These are phyloP conservation scores for Leptinotarsa lineolata DNA, from an alignment of 1,140 invertebrate species.

Conservation along the genomic window DNA sequence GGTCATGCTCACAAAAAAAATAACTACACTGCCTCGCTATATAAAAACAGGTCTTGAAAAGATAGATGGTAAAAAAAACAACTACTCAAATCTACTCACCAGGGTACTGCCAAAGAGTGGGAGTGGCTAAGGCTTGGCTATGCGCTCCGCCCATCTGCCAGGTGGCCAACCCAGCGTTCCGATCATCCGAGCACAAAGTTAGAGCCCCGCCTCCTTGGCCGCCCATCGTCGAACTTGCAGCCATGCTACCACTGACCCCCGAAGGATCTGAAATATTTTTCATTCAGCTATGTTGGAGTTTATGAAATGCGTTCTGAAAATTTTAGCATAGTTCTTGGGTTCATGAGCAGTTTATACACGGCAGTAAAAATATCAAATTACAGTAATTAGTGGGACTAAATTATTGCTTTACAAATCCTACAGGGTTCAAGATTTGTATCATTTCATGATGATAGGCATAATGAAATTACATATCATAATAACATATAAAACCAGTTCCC, in stretches of 20 bases:
- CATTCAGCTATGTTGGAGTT: constrained; percentile 24
- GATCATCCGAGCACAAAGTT: constrained; percentile 60
- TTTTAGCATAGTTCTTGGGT: no score
- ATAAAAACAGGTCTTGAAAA: constrained; percentile 54
- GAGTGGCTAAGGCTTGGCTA: constrained; percentile 59
- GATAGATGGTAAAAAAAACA: constrained; percentile 1
- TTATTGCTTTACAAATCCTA: no score
- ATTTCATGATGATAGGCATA: no score
- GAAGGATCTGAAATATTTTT: constrained; percentile 36
- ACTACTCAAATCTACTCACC: constrained; percentile 59
- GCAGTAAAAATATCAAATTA: no score
- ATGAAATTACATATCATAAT: no score
- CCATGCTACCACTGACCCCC: constrained; percentile 39
- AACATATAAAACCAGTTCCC: no score
- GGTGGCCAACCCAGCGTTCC: constrained; percentile 57
- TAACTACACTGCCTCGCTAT: constrained; percentile 27
- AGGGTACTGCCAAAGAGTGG: constrained; percentile 76
- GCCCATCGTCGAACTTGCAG: constrained; percentile 59
- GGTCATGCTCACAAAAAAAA: constrained; percentile 28
- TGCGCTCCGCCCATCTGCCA: constrained; percentile 58
- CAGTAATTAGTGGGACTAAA: no score
- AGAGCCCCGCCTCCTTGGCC: constrained; percentile 58
- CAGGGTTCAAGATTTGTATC: no score
- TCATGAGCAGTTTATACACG: no score
- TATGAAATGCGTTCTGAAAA: no score